These are phyloP conservation scores for Vulpes ferrilata DNA, from an alignment of 2,113 vertebrate species.

Conservation along the genomic window DNA sequence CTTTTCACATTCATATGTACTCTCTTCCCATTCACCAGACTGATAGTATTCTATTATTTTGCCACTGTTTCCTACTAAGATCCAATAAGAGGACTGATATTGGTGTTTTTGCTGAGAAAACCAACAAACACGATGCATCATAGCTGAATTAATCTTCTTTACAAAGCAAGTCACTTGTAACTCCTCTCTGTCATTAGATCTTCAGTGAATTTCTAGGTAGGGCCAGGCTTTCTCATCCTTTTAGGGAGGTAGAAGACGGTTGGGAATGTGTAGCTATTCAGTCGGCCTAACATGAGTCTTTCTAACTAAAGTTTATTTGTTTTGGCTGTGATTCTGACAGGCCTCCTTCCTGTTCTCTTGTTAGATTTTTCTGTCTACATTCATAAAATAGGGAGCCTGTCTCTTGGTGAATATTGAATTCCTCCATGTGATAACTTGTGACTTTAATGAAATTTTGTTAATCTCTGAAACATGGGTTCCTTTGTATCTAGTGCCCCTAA, in stretches of 20 bases:
- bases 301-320: conserved; percentile 62
- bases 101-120: background rate
- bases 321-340: conserved; percentile 69
- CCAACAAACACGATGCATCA: background rate
- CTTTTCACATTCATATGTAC: background rate
- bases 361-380: conserved; percentile 68
- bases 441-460: conserved; percentile 70
- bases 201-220: background rate
- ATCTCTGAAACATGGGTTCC: conserved; percentile 47
- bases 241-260: background rate
- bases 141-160: conserved; percentile 12
- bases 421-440: conserved; percentile 59
- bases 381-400: conserved; percentile 51
- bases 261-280: background rate
- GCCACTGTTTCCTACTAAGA: background rate
- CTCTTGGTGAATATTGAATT: conserved; percentile 67
- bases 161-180: background rate
- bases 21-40: background rate
- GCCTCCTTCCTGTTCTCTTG: conserved; percentile 61
- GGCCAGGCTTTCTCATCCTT: background rate
- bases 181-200: background rate
- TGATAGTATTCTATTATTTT: background rate
- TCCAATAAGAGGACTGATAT: background rate
- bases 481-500: conserved; percentile 8
- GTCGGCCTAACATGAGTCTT: background rate